Conservation (phyloP, 2,888 invertebrate species). For the Netelia inedita region DNA sequence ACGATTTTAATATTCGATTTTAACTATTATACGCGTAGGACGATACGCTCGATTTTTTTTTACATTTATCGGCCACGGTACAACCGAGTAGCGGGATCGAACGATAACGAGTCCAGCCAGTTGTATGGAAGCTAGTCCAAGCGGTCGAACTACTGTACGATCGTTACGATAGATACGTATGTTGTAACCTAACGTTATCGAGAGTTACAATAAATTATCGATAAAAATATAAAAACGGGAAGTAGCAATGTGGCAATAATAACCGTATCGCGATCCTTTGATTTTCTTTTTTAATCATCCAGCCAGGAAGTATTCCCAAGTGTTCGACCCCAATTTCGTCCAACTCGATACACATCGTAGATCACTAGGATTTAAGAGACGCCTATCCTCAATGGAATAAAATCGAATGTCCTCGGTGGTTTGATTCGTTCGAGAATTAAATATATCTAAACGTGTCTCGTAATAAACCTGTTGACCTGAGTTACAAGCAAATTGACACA, state of each 20-base stretch:
- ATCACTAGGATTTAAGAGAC: too few species aligned
- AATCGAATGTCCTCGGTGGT: too few species aligned
- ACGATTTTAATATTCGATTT: not conserved
- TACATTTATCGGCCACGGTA: not conserved
- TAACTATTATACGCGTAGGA: not conserved
- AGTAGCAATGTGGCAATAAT: conserved; percentile 12
- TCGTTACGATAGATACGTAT: not conserved
- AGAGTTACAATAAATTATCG: conserved; percentile 2
- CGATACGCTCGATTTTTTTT: not conserved
- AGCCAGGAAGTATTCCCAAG: too few species aligned
- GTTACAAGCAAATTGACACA: too few species aligned
- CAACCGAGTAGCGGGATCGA: not conserved
- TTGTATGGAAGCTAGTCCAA: not conserved
- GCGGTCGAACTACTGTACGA: conserved; percentile 5
- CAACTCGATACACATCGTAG: too few species aligned
- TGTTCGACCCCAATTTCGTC: too few species aligned
- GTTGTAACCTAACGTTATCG: not conserved
- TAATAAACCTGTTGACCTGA: too few species aligned
- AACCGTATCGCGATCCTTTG: conserved; percentile 1
- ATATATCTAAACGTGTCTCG: too few species aligned
- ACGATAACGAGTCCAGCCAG: conserved; percentile 10
- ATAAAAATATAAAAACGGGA: conserved; percentile 21
- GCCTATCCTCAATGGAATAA: too few species aligned
- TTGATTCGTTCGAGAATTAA: too few species aligned
- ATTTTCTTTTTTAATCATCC: not conserved